Evolutionary conservation across 2,797 vertebrate genomes (phyloP).

Genomic region (Hozukius guyotensis): DNA sequence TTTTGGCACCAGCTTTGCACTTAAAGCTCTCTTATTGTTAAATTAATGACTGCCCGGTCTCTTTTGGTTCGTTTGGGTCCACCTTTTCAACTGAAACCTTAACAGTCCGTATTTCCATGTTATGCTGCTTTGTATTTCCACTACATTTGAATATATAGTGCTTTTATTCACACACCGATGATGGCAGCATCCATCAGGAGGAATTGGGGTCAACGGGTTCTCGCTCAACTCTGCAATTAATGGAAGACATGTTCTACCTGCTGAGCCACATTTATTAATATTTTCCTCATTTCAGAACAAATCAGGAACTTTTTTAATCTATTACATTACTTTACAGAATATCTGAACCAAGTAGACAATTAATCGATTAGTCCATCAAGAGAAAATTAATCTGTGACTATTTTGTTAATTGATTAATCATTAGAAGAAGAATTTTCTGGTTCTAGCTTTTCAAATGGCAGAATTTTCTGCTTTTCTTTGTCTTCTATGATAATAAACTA

Average conservation of each 20-base stretch:
- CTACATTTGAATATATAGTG: not conserved
- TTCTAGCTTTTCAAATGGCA: not conserved
- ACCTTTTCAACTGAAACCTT: no score
- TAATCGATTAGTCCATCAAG: not conserved
- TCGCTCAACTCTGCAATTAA: not conserved
- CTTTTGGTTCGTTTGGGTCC: not conserved
- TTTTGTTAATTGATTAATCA: not conserved
- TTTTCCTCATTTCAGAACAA: not conserved
- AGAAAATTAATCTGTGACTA: not conserved
- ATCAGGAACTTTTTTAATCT: not conserved
- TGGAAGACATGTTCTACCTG: not conserved
- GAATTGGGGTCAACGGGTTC: not conserved
- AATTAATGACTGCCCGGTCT: no score
- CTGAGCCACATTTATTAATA: not conserved
- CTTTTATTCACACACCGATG: not conserved
- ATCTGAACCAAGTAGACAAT: not conserved
- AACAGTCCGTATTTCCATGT: not conserved
- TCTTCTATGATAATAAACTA: not conserved
- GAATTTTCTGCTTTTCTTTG: not conserved
- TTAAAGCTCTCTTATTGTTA: no score
- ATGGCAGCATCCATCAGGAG: not conserved
- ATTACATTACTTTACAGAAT: not conserved
- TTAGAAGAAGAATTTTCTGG: fast-evolving
- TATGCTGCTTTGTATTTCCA: not conserved
- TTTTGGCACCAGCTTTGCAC: no score